phyloP scores from a whole-genome alignment of 1,140 invertebrate genomes.

The Philaenus spumarius region DNA sequence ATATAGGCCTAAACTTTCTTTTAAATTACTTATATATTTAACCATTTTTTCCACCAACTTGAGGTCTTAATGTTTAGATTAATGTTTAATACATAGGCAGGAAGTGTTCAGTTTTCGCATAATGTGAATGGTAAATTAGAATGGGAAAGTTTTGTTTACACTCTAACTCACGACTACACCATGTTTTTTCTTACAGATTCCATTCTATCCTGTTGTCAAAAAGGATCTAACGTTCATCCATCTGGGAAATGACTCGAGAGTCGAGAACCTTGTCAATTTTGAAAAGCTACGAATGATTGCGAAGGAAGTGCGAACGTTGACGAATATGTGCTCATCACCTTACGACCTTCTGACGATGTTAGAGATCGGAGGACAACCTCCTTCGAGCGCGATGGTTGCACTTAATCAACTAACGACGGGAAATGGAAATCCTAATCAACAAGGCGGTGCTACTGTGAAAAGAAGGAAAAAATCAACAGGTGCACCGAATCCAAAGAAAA shows the following conservation, averaged over 20 bases:
- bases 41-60: too few relatives aligned
- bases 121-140: too few relatives aligned
- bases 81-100: too few relatives aligned
- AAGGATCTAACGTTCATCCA: conserved; percentile 99
- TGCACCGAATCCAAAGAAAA: conserved; percentile 92
- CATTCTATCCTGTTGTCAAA: conserved; percentile 92
- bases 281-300: conserved; percentile 98
- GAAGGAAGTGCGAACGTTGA: conserved; percentile 89
- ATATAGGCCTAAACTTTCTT: too few relatives aligned
- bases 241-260: conserved; percentile 90
- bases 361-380: conserved; percentile 74
- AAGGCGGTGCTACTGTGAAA: conserved; percentile 70
- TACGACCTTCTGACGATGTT: conserved; percentile 80
- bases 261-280: conserved; percentile 93
- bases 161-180: too few relatives aligned
- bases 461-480: conserved; percentile 84
- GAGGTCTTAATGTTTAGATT: too few relatives aligned
- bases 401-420: conserved; percentile 76
- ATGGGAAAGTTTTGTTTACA: too few relatives aligned
- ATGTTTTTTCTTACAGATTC: conserved; percentile 82
- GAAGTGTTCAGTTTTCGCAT: too few relatives aligned
- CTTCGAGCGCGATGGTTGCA: conserved; percentile 80
- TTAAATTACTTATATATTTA: too few relatives aligned
- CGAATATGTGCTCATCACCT: conserved; percentile 94
- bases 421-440: conserved; percentile 38